Evolutionary conservation across 2,888 invertebrate genomes (phyloP), one percentile per base, ranked within the genome.

Genomic region (Yponomeuta malinellus): DNA sequence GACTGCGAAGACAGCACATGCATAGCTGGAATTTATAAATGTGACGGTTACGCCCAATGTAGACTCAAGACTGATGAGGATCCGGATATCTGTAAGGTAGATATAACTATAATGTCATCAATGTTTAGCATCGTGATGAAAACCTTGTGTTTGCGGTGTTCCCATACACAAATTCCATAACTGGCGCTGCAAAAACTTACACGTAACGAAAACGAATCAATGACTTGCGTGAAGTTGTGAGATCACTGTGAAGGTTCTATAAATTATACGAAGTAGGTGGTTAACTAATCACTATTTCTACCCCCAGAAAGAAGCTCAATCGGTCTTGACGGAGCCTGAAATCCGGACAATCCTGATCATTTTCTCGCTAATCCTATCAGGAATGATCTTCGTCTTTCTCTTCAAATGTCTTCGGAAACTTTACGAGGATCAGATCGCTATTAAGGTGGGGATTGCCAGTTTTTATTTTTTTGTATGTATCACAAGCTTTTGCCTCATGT

Each of bases 1-100:
- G 96, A 97, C 85, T 98, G 98, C 80, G 96, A 97, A 77, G 98
- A 98, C 84, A 94, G 95, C 71, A 96, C 96, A 0, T 98, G 98
- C 88, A 98, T 98, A 74, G 93, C 94, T 52, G 75, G 75, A 0
- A 78, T 83, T 0, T 90, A 98, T 59, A 88, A 84, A 72, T 98
- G 98, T 84, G 96, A 98, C 83, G 82, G 88, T 0, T 90, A 93
- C 63, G 94, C 94, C 71, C 97, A 98, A 86, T 98, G 98, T 86
- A 94, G 96, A 75, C 95, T 96, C 76, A 94, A 95, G 71, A 95
- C 95, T 86, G 98, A 98, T 80, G 97, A 97, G 81, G 93, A 94
- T 48, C 43, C 71, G 0, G 85, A 85, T 8, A 71, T 71, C 88
- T 93, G 86, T 78, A 84, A 81, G 88, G 93, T 88, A 85, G 85